Evolutionary conservation across 2,797 vertebrate species (phyloP), one percentile per base, ranked within the genome.

Genomic region (Picus viridis): DNA sequence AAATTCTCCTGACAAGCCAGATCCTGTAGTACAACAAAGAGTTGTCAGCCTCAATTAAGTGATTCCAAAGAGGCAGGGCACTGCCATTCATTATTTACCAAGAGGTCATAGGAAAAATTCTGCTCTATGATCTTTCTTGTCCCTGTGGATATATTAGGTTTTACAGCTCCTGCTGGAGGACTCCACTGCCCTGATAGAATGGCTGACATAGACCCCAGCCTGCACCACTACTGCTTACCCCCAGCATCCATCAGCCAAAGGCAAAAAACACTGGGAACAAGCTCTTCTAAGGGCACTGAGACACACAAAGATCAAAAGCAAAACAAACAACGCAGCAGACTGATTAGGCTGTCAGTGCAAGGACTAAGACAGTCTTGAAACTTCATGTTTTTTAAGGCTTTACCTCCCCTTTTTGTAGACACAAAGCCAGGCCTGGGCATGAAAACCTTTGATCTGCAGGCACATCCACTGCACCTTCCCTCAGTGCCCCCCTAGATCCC

Each of bases 21-120:
- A 95, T 86, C 85, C 94, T 96, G 94, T 96, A 96, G 86, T 86
- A 96, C 89, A 96, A 94, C 89, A 87, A 93, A 95, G 93, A 89
- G 83, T 88, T 95, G 90, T 96, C 95, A 96, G 80, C 85, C 92
- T 96, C 94, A 95, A 96, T 96, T 92, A 96, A 94, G 88, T 0
- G 14, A 87, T 79, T 95, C 89, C 84, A 80, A 92, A 77, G 69
- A 89, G 91, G 73, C 63, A 91, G 45, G 77, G 86, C 45, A 59
- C 58, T 67, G 89, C 86, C 88, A 83, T 95, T 92, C 89, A 96
- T 96, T 92, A 94, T 93, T 95, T 89, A 96, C 92, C 73, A 84
- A 88, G 89, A 89, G 94, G 94, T 95, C 95, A 95, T 0, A 85
- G 82, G 73, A 84, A 91, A 89, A 93, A 84, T 63, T 75, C 88